Evolutionary conservation across 1,140 invertebrate genomes (phyloP), one percentile per base, ranked within the genome.

Genomic region (Cydia fagiglandana): DNA sequence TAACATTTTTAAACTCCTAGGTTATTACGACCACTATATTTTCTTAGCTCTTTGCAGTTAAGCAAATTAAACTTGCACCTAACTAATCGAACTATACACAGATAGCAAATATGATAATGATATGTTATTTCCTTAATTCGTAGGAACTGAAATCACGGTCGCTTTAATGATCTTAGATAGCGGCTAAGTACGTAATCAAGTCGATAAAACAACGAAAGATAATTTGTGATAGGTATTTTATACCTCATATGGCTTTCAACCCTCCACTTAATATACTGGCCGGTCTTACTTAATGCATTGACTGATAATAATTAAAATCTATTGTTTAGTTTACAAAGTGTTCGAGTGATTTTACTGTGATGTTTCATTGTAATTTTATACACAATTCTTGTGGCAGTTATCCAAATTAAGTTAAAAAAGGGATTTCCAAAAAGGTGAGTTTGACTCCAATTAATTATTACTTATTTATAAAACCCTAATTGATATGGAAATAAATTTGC

Each of bases 61-160:
- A 70, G 64, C 13, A 15, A 9, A 12, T 17, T 9, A 10, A 66
- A 17, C 17, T 34, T 38, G 66, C 30, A 64, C 28, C 15, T 64
- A 68, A 68, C 3, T 68, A 68, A 68, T 28, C 10, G 64, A 68
- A 24, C 17, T 61, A 61, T 41, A 20, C 9, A 41, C 66, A n/a
- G 66, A 70, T 70, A 70, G 66, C 34, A 30, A 38, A 34, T 68
- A 38, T 70, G 66, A 70, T 70, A 70, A 38, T 70, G 34, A 38
- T 38, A 41, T 70, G 66, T 70, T 45, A 70, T 70, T 70, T 70
- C 66, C 66, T 70, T 41, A 17, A 70, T 38, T 70, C 66, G 10
- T 17, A 70, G 66, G 30, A 74, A 66, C 38, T 78, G 30, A 86
- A 88, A 86, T 89, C 84, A 90, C 83, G 79, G 78, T 83, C 81